Evolutionary conservation across 2,888 invertebrate genomes (phyloP), one percentile per base, ranked within the genome.

Genomic region (Sericinus montela): DNA sequence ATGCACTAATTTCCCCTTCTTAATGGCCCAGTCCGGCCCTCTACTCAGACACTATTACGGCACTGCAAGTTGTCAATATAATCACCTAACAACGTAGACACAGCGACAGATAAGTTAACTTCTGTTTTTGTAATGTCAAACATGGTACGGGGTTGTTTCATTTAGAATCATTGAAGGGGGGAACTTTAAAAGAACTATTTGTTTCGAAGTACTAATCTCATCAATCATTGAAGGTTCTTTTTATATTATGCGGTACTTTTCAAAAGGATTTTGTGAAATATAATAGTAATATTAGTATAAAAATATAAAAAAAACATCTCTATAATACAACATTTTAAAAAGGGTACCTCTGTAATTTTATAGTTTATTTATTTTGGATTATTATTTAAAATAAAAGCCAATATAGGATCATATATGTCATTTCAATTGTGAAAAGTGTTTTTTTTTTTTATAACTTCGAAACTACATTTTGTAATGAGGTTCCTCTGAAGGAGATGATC

Each of bases 1-100:
- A 88, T 88, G 81, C 82, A 86, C 87, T 87, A 82, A 88, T 87
- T 87, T 88, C 88, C 87, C 82, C 72, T 83, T 76, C 80, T 83
- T 82, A 86, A 85, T 88, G 75, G 83, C 73, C 59, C 69, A 76
- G 79, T 72, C 70, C 71, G 65, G 71, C 64, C 65, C 69, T 63
- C 65, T 67, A 67, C 69, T 72, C 77, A 75, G 80, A 72, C 76
- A 80, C 77, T 77, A 77, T 77, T 73, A 75, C 78, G 72, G 65
- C 71, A 72, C 72, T 62, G 64, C 62, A 69, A 72, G 68, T 72
- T 69, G 49, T 49, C 49, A 49, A 49, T 45, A 23, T 44, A 45
- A 51, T 55, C 52, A 38, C 47, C 48, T 43, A 50, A 52, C 48
- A 32, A 41, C 39, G 36, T 32, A 36, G 35, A 48, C 32, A 42